These are phyloP conservation scores for Hydrotaea cyrtoneurina DNA, from an alignment of 2,888 invertebrate genomes.

Conservation along the genomic window DNA sequence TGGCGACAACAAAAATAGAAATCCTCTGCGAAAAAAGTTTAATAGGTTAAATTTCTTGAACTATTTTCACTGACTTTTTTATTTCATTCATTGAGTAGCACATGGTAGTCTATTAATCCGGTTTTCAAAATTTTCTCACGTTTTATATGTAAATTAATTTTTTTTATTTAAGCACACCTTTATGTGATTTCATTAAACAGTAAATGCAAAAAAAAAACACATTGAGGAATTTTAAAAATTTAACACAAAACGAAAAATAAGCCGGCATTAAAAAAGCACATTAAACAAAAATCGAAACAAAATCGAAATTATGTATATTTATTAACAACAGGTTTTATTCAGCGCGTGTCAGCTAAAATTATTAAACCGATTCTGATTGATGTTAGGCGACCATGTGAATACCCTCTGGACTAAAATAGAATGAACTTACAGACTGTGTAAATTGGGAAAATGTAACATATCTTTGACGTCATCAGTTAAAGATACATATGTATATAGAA, in stretches of 20 bases:
- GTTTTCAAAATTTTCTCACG: slow-evolving; percentile 59
- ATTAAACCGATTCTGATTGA: background rate
- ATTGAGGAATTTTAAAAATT: slow-evolving; percentile 27
- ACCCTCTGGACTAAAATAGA: background rate
- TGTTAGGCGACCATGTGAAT: background rate
- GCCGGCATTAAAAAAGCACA: background rate
- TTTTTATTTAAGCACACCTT: background rate
- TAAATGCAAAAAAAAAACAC: background rate
- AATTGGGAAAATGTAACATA: too few species aligned
- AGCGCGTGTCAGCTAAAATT: background rate
- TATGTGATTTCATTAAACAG: background rate
- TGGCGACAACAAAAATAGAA: too few species aligned
- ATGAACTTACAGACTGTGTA: too few species aligned
- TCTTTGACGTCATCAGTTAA: too few species aligned
- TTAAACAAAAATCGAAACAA: background rate
- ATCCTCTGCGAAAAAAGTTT: too few species aligned
- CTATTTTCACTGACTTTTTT: background rate
- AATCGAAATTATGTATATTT: background rate
- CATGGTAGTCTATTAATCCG: background rate
- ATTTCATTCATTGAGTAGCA: background rate
- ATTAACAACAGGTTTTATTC: background rate
- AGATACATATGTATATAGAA: too few species aligned
- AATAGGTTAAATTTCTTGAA: background rate
- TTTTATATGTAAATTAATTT: slow-evolving; percentile 40
- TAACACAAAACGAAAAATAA: background rate